These are phyloP conservation scores for Gonocerus acuteangulatus DNA, from an alignment of 2,888 invertebrate genomes.

Conservation along the genomic window DNA sequence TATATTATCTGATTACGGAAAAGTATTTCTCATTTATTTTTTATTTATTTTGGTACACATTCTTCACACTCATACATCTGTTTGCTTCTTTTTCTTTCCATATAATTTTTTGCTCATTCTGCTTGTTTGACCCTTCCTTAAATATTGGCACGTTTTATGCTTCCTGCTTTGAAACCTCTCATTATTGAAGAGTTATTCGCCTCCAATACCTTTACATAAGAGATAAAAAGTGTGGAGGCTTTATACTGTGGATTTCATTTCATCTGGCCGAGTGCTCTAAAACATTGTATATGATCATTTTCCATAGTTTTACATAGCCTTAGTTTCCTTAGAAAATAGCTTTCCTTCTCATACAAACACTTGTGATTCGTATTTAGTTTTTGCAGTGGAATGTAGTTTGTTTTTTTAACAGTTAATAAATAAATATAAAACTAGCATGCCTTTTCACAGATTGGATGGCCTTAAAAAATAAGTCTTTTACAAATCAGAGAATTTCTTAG, in stretches of 20 bases:
- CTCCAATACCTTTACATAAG: neutral
- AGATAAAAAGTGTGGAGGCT: slow-evolving; percentile 16
- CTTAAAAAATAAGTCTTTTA: neutral
- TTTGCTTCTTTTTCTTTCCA: slow-evolving; percentile 13
- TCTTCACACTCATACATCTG: slow-evolving; percentile 4
- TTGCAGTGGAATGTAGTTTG: neutral
- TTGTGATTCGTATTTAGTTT: neutral
- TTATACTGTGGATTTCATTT: slow-evolving; percentile 32
- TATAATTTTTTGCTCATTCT: slow-evolving; percentile 19
- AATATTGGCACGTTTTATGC: slow-evolving; percentile 24
- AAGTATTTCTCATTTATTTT: slow-evolving; percentile 15
- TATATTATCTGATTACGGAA: slow-evolving; percentile 21
- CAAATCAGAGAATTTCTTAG: neutral
- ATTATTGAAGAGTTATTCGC: slow-evolving; percentile 10
- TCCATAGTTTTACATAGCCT: neutral
- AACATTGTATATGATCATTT: neutral
- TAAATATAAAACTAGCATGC: too few species aligned
- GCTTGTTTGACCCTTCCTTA: slow-evolving; percentile 7
- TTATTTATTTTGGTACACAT: slow-evolving; percentile 5
- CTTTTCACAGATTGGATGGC: too few species aligned
- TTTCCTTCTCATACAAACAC: neutral
- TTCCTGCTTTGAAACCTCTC: slow-evolving; percentile 14
- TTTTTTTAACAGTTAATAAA: neutral
- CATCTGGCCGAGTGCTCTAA: slow-evolving; percentile 27
- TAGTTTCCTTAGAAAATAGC: neutral